These are phyloP conservation scores for Phaethornis superciliosus DNA, from an alignment of 2,113 vertebrate species.

Conservation along the genomic window DNA sequence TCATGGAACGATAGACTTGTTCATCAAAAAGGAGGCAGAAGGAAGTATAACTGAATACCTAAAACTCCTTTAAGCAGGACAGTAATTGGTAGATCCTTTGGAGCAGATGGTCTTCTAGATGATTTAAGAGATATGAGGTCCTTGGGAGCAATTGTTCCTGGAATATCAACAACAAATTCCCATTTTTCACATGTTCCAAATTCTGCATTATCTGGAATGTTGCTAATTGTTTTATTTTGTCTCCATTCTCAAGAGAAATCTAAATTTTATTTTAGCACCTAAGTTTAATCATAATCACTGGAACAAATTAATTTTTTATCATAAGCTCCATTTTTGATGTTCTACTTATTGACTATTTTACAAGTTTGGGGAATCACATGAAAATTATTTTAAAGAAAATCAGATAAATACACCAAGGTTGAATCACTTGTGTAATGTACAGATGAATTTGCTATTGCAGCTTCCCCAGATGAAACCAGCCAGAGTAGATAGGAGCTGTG, in stretches of 20 bases:
- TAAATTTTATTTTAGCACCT: constrained; percentile 1
- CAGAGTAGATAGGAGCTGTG: background rate
- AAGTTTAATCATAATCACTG: background rate
- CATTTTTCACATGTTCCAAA: constrained; percentile 44
- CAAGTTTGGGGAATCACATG: background rate
- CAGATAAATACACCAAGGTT: background rate
- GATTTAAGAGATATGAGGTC: constrained; percentile 51
- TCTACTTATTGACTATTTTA: background rate
- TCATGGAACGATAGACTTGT: background rate
- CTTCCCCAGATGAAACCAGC: background rate
- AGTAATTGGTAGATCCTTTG: constrained; percentile 47
- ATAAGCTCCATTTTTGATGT: background rate
- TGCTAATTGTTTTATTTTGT: constrained; percentile 40
- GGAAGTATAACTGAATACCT: background rate
- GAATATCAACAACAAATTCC: constrained; percentile 50
- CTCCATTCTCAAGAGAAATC: constrained; percentile 1
- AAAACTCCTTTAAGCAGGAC: background rate
- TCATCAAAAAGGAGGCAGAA: background rate
- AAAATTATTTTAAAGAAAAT: constrained; percentile 18
- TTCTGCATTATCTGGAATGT: constrained; percentile 42
- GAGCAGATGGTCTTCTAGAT: constrained; percentile 61
- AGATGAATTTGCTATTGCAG: background rate
- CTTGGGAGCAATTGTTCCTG: constrained; percentile 53
- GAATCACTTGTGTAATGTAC: background rate
- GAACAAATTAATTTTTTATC: constrained; percentile 11